Evolutionary conservation across 2,888 invertebrate species (phyloP).

Genomic region (Monopis laevigella): DNA sequence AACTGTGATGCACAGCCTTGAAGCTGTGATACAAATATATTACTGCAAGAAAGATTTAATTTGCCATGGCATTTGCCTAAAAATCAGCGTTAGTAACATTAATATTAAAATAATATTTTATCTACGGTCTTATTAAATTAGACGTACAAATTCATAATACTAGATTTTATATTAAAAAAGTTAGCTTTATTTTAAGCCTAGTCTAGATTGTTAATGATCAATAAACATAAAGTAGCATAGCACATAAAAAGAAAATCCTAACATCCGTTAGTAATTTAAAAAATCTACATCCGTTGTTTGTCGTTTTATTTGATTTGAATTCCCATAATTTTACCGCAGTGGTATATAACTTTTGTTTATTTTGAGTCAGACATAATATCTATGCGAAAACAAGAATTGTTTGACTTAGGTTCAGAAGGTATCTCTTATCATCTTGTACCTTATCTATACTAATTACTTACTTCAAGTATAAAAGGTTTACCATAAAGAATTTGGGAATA

Average conservation of each 20-base stretch:
- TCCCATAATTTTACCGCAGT: conserved; percentile 28
- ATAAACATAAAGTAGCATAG: background rate
- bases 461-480: conserved; percentile 49
- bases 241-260: background rate
- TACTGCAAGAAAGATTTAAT: too few relatives aligned
- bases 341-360: conserved; percentile 34
- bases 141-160: too few relatives aligned
- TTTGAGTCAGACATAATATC: conserved; percentile 54
- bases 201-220: too few relatives aligned
- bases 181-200: too few relatives aligned
- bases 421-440: conserved; percentile 42
- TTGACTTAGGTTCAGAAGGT: conserved; percentile 39
- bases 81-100: too few relatives aligned
- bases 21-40: too few relatives aligned
- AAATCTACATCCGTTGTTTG: conserved; percentile 5
- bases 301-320: conserved; percentile 20
- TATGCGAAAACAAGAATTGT: conserved; percentile 51
- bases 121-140: too few relatives aligned
- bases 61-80: too few relatives aligned
- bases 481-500: conserved; percentile 25
- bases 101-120: too few relatives aligned
- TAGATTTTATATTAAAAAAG: too few relatives aligned
- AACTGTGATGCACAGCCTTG: too few relatives aligned
- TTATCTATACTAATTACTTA: conserved; percentile 54
- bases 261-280: conserved; percentile 3